Conservation (phyloP, 2,888 invertebrate species). For the Caenorhabditis uteleia region DNA sequence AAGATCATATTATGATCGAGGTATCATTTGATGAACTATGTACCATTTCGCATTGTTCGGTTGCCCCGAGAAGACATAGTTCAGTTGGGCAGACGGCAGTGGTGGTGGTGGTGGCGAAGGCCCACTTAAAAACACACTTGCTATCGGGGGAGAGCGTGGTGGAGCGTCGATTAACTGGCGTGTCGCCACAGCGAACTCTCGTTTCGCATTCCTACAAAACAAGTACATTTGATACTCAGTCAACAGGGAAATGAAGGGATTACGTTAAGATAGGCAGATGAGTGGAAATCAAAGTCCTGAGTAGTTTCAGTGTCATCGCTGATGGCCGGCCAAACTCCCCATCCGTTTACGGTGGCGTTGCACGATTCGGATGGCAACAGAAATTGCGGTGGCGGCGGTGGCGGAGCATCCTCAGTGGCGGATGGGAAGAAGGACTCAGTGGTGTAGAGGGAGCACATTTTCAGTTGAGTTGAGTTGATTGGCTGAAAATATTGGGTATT, state of each 20-base stretch:
- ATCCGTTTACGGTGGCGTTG: constrained; percentile 34
- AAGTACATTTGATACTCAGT: neutral
- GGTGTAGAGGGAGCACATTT: constrained; percentile 1
- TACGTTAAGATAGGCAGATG: constrained; percentile 31
- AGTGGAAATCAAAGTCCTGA: no score
- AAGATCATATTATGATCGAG: neutral
- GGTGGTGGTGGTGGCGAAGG: constrained; percentile 54
- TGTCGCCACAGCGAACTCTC: constrained; percentile 55
- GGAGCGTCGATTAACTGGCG: constrained; percentile 39
- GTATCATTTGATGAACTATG: neutral
- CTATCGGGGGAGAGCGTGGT: constrained; percentile 39
- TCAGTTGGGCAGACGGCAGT: constrained; percentile 38
- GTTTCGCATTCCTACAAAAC: constrained; percentile 27
- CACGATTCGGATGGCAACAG: neutral
- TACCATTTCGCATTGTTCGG: constrained; percentile 40
- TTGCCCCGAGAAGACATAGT: constrained; percentile 35
- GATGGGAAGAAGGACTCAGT: neutral
- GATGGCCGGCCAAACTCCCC: constrained; percentile 49
- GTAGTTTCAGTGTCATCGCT: constrained; percentile 16
- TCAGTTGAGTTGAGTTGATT: no score
- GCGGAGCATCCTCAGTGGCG: neutral
- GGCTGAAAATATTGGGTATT: neutral
- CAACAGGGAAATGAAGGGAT: constrained; percentile 1
- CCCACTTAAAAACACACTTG: constrained; percentile 67
- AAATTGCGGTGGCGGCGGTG: constrained; percentile 1